Conservation (phyloP, 2,113 vertebrate species). For the Natator depressus region DNA sequence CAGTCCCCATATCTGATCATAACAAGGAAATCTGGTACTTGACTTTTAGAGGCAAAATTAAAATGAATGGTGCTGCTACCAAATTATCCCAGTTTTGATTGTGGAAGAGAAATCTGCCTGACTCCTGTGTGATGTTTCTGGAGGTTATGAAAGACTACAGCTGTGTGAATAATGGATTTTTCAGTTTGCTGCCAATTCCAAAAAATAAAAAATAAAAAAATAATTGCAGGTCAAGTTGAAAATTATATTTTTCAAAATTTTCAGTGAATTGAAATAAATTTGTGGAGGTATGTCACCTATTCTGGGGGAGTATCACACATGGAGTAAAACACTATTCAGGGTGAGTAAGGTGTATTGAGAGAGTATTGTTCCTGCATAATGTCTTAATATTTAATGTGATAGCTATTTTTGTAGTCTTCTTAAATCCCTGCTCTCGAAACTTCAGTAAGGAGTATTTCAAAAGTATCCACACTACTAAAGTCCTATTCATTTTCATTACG, state of each 20-base stretch:
- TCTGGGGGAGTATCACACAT: too few species aligned
- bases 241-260: too few species aligned
- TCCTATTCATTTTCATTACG: background rate
- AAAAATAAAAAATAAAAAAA: background rate
- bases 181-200: too few species aligned
- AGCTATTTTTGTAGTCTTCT: background rate
- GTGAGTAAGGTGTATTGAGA: background rate
- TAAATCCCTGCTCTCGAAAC: background rate
- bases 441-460: background rate
- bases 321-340: too few species aligned
- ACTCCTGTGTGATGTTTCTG: fast-evolving
- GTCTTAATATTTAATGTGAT: background rate
- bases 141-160: background rate
- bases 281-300: too few species aligned
- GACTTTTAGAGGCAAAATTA: background rate
- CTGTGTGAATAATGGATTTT: too few species aligned
- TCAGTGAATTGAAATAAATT: too few species aligned
- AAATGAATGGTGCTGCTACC: background rate
- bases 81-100: background rate
- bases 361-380: background rate
- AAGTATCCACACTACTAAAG: background rate
- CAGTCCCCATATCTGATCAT: background rate
- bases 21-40: background rate
- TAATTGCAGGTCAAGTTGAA: background rate
- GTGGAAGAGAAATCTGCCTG: background rate